phyloP scores from a whole-genome alignment of 2,113 vertebrate species.

The Lepus timidus region DNA sequence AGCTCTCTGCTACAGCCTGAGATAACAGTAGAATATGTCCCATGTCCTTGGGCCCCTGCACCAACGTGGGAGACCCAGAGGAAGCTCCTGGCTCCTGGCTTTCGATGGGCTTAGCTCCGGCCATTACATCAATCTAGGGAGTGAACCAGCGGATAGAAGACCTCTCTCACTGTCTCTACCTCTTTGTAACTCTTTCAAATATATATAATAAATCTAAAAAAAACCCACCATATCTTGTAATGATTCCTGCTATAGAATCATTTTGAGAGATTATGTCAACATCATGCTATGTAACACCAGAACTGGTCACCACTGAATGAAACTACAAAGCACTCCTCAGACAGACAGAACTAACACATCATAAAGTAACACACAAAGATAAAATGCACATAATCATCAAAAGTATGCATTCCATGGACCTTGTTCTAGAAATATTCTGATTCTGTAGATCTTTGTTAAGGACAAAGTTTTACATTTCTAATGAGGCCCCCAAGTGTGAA shows the following conservation, averaged over 20 bases:
- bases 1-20: too few species aligned
- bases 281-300: not conserved
- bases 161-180: too few species aligned
- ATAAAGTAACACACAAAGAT: not conserved
- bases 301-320: not conserved
- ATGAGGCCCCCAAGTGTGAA: not conserved
- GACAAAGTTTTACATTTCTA: not conserved
- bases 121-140: too few species aligned
- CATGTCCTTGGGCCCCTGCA: too few species aligned
- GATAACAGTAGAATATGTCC: too few species aligned
- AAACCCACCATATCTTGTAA: not conserved
- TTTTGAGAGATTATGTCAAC: not conserved
- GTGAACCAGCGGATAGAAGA: too few species aligned
- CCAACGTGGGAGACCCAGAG: too few species aligned
- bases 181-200: too few species aligned
- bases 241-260: not conserved
- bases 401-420: not conserved
- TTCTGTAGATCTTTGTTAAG: not conserved
- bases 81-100: too few species aligned
- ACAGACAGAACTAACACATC: not conserved
- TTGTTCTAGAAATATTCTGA: not conserved
- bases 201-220: too few species aligned
- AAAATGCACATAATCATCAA: not conserved
- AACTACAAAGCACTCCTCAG: not conserved
- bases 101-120: too few species aligned